Percentiles rank a stretch among this genome's conserved stretches.
Conservation (phyloP, 2,797 vertebrate genomes). For the Taenioides sp. region DNA sequence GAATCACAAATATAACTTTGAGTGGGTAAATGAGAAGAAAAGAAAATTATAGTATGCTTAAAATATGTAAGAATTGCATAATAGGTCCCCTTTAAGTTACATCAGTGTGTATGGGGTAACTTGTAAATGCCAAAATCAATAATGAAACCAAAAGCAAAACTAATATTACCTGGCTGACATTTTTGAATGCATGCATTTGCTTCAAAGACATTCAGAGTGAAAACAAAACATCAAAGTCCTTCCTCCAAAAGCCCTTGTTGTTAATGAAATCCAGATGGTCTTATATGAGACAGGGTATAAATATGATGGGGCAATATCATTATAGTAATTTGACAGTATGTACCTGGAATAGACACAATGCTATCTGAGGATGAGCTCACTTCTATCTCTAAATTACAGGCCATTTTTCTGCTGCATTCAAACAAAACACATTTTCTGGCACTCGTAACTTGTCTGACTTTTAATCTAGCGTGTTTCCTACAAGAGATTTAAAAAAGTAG, state of each 20-base stretch:
- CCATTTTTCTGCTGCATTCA: not conserved
- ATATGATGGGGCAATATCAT: conserved; percentile 5
- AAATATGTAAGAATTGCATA: no score
- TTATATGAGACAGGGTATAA: not conserved
- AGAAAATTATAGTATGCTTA: no score
- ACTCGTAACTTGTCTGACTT: not conserved
- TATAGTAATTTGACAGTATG: not conserved
- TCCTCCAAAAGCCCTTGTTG: conserved; percentile 2
- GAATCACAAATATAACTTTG: no score
- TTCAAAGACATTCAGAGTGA: not conserved
- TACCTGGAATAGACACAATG: not conserved
- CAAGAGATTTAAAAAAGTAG: not conserved
- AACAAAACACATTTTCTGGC: not conserved
- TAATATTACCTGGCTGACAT: not conserved
- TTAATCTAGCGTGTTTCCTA: not conserved
- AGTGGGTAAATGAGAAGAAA: no score
- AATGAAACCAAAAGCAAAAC: not conserved
- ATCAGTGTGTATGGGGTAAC: not conserved
- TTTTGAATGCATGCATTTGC: not conserved
- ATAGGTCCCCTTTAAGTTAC: not conserved
- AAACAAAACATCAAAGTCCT: conserved; percentile 9
- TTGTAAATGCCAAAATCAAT: not conserved
- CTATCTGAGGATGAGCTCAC: not conserved
- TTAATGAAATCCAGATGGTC: not conserved
- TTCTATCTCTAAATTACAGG: conserved; percentile 1